Conservation (phyloP, 53 echinoderm and acorn worm species). For the Patiria pectinifera region DNA sequence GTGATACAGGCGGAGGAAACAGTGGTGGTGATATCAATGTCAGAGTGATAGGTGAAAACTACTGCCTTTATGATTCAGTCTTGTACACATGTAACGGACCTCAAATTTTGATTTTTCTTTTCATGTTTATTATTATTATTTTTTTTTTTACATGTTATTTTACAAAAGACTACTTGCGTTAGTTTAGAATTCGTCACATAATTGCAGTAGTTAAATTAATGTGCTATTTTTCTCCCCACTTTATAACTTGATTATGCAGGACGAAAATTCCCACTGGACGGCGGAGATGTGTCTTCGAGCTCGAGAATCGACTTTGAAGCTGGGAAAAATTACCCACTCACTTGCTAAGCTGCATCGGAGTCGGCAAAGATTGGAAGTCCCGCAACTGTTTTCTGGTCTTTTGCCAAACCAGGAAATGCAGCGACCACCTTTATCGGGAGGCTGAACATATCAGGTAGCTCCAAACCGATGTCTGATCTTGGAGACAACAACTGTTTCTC, state of each 20-base stretch:
- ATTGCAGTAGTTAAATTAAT: too few species aligned
- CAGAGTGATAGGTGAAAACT: background rate
- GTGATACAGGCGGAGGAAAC: background rate
- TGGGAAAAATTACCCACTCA: background rate
- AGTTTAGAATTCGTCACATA: too few species aligned
- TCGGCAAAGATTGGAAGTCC: background rate
- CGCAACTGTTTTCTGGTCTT: too few species aligned
- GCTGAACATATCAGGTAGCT: background rate
- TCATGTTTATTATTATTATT: too few species aligned
- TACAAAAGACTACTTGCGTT: too few species aligned
- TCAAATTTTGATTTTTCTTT: background rate
- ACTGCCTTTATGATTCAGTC: too few species aligned
- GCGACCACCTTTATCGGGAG: background rate
- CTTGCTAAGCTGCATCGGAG: background rate
- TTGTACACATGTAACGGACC: background rate
- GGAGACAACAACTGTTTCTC: background rate
- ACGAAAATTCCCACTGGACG: slow-evolving; percentile 15
- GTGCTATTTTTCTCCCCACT: too few species aligned
- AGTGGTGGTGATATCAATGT: background rate
- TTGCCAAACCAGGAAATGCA: background rate
- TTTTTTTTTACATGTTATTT: too few species aligned
- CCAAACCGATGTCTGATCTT: too few species aligned
- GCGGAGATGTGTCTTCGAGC: background rate
- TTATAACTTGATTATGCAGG: background rate
- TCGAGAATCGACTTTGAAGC: background rate